Evolutionary conservation across 2,888 invertebrate species (phyloP).

Genomic region (Agrochola litura): DNA sequence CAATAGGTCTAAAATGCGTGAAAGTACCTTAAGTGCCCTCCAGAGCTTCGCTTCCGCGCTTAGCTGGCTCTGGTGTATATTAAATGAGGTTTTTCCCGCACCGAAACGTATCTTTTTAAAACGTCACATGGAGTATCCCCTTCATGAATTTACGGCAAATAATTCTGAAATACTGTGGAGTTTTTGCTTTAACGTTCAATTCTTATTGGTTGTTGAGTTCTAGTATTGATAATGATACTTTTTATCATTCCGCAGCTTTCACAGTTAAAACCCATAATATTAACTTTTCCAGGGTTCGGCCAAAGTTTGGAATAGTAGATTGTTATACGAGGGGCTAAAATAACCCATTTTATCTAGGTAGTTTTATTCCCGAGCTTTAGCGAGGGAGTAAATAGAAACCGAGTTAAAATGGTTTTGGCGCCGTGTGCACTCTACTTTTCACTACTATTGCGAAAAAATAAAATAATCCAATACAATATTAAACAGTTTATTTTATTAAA

Average conservation of each 20-base stretch:
- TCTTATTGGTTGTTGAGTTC: background rate
- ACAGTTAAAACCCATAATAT: background rate
- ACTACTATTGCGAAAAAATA: too few species aligned
- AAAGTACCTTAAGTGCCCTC: conserved; percentile 67
- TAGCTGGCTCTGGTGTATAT: conserved; percentile 82
- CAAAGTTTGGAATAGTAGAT: background rate
- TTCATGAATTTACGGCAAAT: conserved; percentile 71
- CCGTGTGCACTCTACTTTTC: too few species aligned
- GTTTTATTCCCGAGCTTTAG: too few species aligned
- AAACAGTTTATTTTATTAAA: too few species aligned
- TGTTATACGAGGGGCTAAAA: too few species aligned
- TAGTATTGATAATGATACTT: background rate
- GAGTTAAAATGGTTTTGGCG: too few species aligned
- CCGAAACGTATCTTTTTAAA: conserved; percentile 77
- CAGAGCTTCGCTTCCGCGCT: conserved; percentile 74
- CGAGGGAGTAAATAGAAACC: too few species aligned
- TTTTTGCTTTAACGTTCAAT: background rate
- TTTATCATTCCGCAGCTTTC: background rate
- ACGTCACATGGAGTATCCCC: conserved; percentile 71
- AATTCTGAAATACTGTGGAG: background rate
- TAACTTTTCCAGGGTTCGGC: background rate
- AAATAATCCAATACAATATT: too few species aligned
- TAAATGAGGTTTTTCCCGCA: conserved; percentile 85
- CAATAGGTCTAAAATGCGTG: conserved; percentile 75
- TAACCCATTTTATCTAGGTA: too few species aligned